Conservation (phyloP, 2,797 vertebrate species). For the Centroberyx gerrardi region DNA sequence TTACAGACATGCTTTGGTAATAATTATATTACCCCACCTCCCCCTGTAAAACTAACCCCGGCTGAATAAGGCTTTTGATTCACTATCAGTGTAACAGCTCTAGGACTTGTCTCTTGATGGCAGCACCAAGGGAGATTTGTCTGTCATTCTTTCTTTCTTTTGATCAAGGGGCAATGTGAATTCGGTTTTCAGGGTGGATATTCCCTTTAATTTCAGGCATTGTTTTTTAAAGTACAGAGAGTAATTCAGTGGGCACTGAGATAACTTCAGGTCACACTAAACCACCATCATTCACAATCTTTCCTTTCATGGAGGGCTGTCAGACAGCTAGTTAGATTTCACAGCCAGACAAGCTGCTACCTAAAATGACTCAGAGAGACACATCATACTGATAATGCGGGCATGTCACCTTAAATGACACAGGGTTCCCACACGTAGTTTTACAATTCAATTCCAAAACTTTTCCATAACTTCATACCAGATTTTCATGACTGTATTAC, state of each 20-base stretch:
- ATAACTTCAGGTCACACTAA: background rate
- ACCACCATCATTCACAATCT: background rate
- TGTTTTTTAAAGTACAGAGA: conserved; percentile 19
- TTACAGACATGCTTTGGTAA: background rate
- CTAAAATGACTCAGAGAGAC: background rate
- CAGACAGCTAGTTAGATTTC: background rate
- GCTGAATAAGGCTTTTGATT: conserved; percentile 23
- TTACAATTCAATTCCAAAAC: too few relatives aligned
- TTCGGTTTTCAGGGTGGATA: background rate
- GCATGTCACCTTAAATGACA: background rate
- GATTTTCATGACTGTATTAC: too few relatives aligned
- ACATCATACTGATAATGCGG: background rate
- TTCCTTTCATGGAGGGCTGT: background rate
- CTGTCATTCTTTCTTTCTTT: background rate
- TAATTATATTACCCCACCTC: background rate
- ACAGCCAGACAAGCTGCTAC: too few relatives aligned
- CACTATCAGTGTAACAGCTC: conserved; percentile 24
- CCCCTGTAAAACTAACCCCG: background rate
- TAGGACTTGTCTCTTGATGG: conserved; percentile 14
- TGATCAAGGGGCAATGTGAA: conserved; percentile 23
- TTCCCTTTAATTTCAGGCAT: conserved; percentile 13
- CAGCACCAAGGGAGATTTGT: conserved; percentile 5
- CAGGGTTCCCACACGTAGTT: too few relatives aligned
- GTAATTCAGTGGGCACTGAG: background rate
- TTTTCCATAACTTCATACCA: too few relatives aligned